Base-by-base conservation (phyloP, 2,113 vertebrate genomes). In the Heterotilapia buettikoferi region DNA sequence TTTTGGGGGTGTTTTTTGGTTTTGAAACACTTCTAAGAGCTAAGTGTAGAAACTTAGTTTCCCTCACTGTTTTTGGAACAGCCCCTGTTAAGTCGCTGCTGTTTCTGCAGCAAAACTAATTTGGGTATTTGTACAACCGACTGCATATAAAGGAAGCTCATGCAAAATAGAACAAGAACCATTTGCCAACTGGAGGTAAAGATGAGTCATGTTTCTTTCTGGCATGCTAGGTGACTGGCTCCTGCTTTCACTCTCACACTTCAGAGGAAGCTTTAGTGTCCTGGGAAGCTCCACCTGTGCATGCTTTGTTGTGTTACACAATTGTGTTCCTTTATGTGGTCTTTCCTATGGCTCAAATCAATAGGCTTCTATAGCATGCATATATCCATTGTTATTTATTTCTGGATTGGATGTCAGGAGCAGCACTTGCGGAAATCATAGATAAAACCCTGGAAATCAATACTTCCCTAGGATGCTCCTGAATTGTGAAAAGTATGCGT, bases 381-480 rank as follows among this genome's bases (percentile, higher is more conserved):
- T 10, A 36, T 53, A 78, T 52, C 73, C 19, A 9, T 14, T 84
- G 80, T 73, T 66, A 86, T 86, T 86, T 73, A 73, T 78, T 63
- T 29, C 19, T 45, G 31, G n/a, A 33, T 21, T 38, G 36, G 18
- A 57, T 54, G 36, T 73, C 87, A 73, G 12, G 18, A 82, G 1
- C 26, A 47, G 33, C 9, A 7, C 59, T 78, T 36, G 3, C 3
- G 80, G 73, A 84, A 82, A 66, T 76, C 31, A 66, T 68, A 61
- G 71, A 83, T 91, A 26, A 80, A 84, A 79, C 36, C 50, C 54
- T 38, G 45, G 6, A 3, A 12, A 92, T 92, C 87, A 86, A 92
- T 92, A 92, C 80, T 84, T 89, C 10, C 66, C 86, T 63, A 80
- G 88, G 86, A 92, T 88, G 88, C 85, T 89, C 52, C 56, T n/a